Evolutionary conservation across 2,888 invertebrate genomes (phyloP).

Genomic region (Drosophila leonis): DNA sequence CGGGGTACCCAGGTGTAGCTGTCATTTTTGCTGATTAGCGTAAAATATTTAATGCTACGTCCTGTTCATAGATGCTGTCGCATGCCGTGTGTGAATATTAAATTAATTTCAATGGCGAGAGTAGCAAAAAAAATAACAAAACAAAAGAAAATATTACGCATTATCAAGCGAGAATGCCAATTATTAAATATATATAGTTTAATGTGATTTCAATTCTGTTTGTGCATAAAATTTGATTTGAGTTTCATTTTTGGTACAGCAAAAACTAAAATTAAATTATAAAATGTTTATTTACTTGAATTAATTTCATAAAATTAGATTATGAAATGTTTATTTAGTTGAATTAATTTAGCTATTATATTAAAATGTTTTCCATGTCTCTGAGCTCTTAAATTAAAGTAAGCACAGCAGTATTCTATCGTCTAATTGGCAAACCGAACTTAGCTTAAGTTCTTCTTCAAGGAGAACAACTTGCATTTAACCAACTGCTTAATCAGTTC

Average conservation of each 20-base stretch:
- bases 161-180: background rate
- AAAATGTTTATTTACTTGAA: background rate
- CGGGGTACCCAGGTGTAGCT: slow-evolving; percentile 30
- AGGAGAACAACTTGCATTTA: background rate
- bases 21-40: slow-evolving; percentile 60
- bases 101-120: slow-evolving; percentile 1
- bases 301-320: background rate
- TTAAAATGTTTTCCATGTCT: background rate
- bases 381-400: background rate
- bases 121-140: background rate
- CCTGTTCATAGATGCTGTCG: slow-evolving; percentile 2
- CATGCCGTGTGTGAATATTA: slow-evolving; percentile 12
- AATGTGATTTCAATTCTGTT: background rate
- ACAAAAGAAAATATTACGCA: background rate
- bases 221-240: background rate
- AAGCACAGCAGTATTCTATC: background rate
- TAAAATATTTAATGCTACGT: slow-evolving; percentile 51
- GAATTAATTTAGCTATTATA: background rate
- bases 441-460: background rate
- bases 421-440: background rate
- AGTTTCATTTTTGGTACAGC: too few species aligned
- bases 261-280: background rate
- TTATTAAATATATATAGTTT: background rate
- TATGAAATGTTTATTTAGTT: background rate
- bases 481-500: slow-evolving; percentile 22